Base-by-base conservation (phyloP, 2,113 vertebrate species). In the Campylomormyrus numenius region DNA sequence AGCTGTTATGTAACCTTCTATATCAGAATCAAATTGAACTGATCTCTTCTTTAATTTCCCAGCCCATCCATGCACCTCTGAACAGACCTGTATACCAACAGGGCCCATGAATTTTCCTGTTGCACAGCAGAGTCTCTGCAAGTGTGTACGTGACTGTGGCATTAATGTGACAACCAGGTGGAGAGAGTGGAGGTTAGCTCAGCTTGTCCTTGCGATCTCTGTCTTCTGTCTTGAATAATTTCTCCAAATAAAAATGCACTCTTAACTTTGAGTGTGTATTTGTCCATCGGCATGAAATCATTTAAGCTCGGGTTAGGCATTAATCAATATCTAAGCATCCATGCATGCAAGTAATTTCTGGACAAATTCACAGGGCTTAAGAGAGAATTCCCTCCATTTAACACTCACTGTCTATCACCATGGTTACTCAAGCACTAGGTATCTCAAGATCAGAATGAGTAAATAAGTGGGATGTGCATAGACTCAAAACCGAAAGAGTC, bases 341-440 rank as follows among this genome's bases (percentile, higher is more conserved):
- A 80, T 80, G 74, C 74, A 80, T 80, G 74, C 74, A 80, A 80
- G 74, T 80, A 27, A 42, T 42, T 80, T 42, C 74, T 80, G 74
- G 35, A 80, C 74, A 80, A 80, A 80, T 80, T 80, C 74, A 80
- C 74, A 19, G 74, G 74, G 74, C 74, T 80, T 80, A 42, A 80
- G 74, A 35, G 31, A 42, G 31, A 80, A 80, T 42, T 35, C 74
- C 74, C 74, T 42, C 11, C 74, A 13, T 80, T 80, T 80, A 80
- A 80, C 74, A 80, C 74, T 80, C 74, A 35, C 31, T 80, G 35
- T 39, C 74, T 80, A 80, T 80, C 74, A 80, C 74, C 74, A 80
- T 80, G 74, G 74, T 80, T 80, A 80, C 74, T 42, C 35, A 80
- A 80, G 74, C 74, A 80, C 1, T 80, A 35, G 74, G 74, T 2